These are phyloP conservation scores for Campoplex capitator DNA, from an alignment of 2,888 invertebrate genomes.

Conservation along the genomic window DNA sequence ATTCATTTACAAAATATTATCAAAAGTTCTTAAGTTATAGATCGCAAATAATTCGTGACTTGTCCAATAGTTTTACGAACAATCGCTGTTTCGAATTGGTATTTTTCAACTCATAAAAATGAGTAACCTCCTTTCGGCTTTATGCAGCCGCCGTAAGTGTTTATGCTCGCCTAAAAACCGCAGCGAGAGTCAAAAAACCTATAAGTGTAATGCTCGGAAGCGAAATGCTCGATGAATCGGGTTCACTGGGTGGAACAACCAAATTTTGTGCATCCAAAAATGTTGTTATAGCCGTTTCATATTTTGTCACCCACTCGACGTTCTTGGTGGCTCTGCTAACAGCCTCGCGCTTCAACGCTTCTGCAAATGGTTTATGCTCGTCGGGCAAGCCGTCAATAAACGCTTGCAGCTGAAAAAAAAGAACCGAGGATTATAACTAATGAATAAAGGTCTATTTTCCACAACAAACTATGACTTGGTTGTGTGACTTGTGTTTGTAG, in stretches of 20 bases:
- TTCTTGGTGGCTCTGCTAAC: slow-evolving; percentile 34
- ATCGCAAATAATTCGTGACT: background rate
- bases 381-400: background rate
- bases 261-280: slow-evolving; percentile 39
- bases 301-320: slow-evolving; percentile 45
- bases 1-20: slow-evolving; percentile 28
- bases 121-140: background rate
- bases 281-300: slow-evolving; percentile 33
- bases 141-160: no score
- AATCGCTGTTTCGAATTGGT: background rate
- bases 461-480: background rate
- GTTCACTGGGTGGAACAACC: background rate
- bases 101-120: background rate
- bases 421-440: background rate
- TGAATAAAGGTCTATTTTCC: background rate
- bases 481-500: background rate
- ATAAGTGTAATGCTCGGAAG: slow-evolving; percentile 20
- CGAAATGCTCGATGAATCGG: slow-evolving; percentile 4
- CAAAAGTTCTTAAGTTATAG: background rate
- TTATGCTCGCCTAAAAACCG: slow-evolving; percentile 6
- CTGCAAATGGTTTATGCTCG: background rate
- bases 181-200: background rate
- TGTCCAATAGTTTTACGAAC: background rate
- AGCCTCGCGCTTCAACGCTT: slow-evolving; percentile 13
- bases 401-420: slow-evolving; percentile 28